A percentile compares a stretch with the other conserved stretches of the same genome.
Evolutionary conservation across 2,113 vertebrate genomes (phyloP).

Genomic region (Phocoena sinus): DNA sequence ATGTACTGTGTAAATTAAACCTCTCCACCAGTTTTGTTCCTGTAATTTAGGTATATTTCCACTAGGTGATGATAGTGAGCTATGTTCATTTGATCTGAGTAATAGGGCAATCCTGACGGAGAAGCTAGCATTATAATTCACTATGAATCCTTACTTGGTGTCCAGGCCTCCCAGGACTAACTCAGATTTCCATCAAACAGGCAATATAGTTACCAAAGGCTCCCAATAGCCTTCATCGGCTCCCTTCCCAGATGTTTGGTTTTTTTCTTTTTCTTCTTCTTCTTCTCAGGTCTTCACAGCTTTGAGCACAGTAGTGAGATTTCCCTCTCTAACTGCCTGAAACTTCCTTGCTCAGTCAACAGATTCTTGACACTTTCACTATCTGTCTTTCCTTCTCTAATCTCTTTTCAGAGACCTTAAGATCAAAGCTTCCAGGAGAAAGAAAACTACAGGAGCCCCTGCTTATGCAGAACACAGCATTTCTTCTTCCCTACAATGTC

Average conservation of each 20-base stretch:
- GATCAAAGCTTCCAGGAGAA: constrained; percentile 12
- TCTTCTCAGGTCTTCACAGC: neutral
- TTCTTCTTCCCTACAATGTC: neutral
- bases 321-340: neutral
- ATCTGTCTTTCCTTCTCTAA: neutral
- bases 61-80: neutral
- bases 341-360: neutral
- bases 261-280: neutral
- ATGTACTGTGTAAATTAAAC: neutral
- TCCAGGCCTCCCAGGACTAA: neutral
- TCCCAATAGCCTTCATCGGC: neutral
- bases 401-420: neutral
- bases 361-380: neutral
- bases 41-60: neutral
- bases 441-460: neutral
- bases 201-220: neutral
- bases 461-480: neutral
- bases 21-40: neutral
- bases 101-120: neutral
- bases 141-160: neutral
- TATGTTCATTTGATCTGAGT: neutral
- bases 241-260: too few relatives aligned
- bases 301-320: neutral
- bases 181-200: neutral
- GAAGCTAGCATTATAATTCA: neutral